Percentiles rank a stretch among this genome's conserved stretches.
Conservation (phyloP, 2,888 invertebrate species). For the Clistopyga incitator region DNA sequence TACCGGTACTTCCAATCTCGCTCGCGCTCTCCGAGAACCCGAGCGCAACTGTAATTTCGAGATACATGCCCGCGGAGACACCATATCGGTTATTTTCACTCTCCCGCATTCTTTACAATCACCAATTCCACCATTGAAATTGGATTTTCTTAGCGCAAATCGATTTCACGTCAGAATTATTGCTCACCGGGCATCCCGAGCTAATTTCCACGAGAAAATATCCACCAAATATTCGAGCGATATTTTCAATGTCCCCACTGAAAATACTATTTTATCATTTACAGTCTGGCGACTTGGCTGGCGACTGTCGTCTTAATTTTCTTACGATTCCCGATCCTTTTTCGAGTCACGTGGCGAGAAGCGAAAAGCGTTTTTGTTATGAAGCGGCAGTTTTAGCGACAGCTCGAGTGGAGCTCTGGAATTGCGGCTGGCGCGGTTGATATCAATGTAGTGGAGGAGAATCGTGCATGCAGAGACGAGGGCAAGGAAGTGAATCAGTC, state of each 20-base stretch:
- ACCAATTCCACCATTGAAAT: not conserved
- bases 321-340: conserved; percentile 25
- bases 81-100: not conserved
- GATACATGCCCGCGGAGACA: not conserved
- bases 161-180: not conserved
- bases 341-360: conserved; percentile 19
- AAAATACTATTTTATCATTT: too few relatives aligned
- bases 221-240: too few relatives aligned
- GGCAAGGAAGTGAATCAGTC: conserved; percentile 42
- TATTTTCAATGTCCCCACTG: too few relatives aligned
- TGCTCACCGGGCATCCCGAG: not conserved
- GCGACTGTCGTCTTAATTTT: conserved; percentile 21
- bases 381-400: conserved; percentile 35
- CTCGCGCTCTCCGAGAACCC: conserved; percentile 36
- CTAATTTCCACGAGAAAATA: too few relatives aligned
- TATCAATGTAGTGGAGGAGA: conserved; percentile 28
- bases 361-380: conserved; percentile 12
- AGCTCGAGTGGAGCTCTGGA: conserved; percentile 31
- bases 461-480: conserved; percentile 16
- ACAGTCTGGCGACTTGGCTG: not conserved
- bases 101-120: not conserved
- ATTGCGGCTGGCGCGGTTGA: conserved; percentile 25
- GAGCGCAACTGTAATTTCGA: not conserved
- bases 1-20: conserved; percentile 42
- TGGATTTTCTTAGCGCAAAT: not conserved